These are phyloP conservation scores for Drosophila kuntzei DNA, from an alignment of 2,888 invertebrate species.

Conservation along the genomic window DNA sequence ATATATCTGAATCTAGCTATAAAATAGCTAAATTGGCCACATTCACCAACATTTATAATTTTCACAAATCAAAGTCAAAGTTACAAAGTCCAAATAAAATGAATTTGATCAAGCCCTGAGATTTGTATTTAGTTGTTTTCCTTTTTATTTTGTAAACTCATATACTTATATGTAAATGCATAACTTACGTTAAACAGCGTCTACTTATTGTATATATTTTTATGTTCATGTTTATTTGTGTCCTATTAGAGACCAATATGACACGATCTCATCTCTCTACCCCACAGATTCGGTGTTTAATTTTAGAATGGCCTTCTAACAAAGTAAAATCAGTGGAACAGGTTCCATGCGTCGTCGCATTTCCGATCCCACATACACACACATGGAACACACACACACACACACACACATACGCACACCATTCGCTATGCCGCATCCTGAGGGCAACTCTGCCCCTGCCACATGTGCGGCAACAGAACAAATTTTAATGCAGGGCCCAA, in stretches of 20 bases:
- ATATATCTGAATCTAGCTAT: background rate
- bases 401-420: background rate
- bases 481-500: constrained; percentile 57
- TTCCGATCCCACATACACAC: constrained; percentile 45
- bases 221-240: constrained; percentile 61
- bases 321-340: constrained; percentile 61
- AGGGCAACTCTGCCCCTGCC: constrained; percentile 49
- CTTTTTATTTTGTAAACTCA: background rate
- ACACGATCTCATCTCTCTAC: constrained; percentile 48
- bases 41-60: background rate
- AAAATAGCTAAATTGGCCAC: background rate
- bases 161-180: constrained; percentile 17
- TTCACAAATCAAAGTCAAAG: background rate
- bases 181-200: constrained; percentile 27
- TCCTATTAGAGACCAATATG: constrained; percentile 58
- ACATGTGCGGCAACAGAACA: constrained; percentile 64
- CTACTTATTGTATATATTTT: constrained; percentile 38
- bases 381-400: background rate
- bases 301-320: constrained; percentile 63
- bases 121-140: background rate
- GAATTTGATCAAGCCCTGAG: background rate
- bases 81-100: background rate
- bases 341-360: constrained; percentile 63
- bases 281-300: constrained; percentile 53
- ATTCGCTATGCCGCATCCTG: constrained; percentile 36